A percentile compares a stretch with the other conserved stretches of the same genome.
Evolutionary conservation across 2,797 vertebrate species (phyloP).

Genomic region (Glossophaga mutica): DNA sequence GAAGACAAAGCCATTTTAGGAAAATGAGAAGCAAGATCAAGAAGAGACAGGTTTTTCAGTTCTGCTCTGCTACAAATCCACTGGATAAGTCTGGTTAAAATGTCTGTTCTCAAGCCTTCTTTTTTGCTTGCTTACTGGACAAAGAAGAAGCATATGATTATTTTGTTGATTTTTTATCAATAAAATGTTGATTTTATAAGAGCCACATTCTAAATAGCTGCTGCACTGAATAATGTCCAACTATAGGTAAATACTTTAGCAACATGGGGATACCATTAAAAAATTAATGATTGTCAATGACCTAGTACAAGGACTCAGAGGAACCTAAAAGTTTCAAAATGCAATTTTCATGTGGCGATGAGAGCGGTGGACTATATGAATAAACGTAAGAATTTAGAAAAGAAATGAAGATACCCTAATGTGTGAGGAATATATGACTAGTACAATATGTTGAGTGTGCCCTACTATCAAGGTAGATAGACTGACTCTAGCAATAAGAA

Average conservation of each 20-base stretch:
- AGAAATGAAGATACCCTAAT: constrained; percentile 13
- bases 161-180: neutral
- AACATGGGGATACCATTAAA: neutral
- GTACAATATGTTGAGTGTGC: neutral
- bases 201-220: constrained; percentile 5
- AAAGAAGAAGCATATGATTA: neutral
- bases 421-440: neutral
- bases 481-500: neutral
- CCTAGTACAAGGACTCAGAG: neutral
- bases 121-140: neutral
- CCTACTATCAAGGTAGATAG: neutral
- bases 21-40: neutral
- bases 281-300: constrained; percentile 23
- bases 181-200: constrained; percentile 9
- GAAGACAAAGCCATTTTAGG: neutral
- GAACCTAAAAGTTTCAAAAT: constrained; percentile 31
- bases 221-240: neutral
- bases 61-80: neutral
- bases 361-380: neutral
- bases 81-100: neutral
- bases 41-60: neutral
- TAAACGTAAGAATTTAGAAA: constrained; percentile 4
- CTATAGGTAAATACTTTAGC: neutral
- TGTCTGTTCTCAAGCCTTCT: neutral
- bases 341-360: neutral